Evolutionary conservation across 2,113 vertebrate genomes (phyloP).

Genomic region (Indicator maculatus): DNA sequence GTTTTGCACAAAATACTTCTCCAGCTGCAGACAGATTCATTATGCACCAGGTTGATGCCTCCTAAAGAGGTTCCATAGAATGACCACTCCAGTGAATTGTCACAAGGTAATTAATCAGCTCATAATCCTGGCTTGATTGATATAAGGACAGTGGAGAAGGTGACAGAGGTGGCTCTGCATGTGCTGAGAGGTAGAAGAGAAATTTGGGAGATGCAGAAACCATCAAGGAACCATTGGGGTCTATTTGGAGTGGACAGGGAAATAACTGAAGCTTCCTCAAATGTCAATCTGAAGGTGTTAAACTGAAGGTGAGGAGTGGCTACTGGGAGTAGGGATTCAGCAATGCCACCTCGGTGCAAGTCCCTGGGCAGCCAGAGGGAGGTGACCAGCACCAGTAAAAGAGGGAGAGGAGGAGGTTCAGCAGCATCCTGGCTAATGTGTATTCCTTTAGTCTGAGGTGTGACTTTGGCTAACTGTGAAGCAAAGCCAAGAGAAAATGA

Average conservation of each 20-base stretch:
- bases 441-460: neutral
- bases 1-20: neutral
- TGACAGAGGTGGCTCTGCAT: neutral
- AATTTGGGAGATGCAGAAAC: neutral
- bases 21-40: neutral
- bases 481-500: neutral
- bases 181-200: neutral
- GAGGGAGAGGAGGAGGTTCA: neutral
- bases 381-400: neutral
- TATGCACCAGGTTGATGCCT: neutral
- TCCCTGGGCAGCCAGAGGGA: neutral
- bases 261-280: neutral
- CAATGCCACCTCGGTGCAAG: fast-evolving
- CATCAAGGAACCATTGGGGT: neutral
- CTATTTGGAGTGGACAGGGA: neutral
- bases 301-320: neutral
- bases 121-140: neutral
- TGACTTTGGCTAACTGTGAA: neutral
- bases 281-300: neutral
- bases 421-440: neutral
- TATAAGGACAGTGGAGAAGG: fast-evolving
- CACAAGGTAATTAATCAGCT: neutral
- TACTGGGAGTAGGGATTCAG: neutral
- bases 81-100: neutral
- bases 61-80: neutral